Evolutionary conservation across 2,888 invertebrate species (phyloP).

Genomic region (Aphidius colemani): DNA sequence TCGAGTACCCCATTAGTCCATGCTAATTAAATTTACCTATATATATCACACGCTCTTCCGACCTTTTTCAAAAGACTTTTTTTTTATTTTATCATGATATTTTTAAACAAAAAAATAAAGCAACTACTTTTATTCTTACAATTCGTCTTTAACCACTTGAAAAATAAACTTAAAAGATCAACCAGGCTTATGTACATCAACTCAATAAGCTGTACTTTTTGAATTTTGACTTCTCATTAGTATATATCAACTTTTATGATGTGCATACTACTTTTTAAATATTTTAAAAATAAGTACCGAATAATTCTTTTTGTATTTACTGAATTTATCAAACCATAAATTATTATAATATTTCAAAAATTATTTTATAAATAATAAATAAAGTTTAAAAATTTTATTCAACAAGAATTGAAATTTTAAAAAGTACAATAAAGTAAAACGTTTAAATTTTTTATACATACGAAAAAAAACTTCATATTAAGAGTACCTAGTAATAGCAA

Average conservation of each 20-base stretch:
- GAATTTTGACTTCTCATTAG: constrained; percentile 20
- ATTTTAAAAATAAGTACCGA: not conserved
- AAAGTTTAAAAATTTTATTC: not conserved
- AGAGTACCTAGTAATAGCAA: constrained; percentile 21
- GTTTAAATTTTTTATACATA: constrained; percentile 1
- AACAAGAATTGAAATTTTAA: too few species aligned
- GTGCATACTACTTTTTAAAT: not conserved
- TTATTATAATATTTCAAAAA: too few species aligned
- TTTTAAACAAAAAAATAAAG: not conserved
- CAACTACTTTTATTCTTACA: not conserved
- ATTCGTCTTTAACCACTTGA: too few species aligned
- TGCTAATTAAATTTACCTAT: constrained; percentile 58
- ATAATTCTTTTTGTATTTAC: not conserved
- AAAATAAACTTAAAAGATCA: too few species aligned
- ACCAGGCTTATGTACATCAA: not conserved
- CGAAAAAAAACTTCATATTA: constrained; percentile 13
- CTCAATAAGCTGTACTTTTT: constrained; percentile 4
- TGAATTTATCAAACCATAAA: not conserved
- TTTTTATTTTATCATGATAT: not conserved
- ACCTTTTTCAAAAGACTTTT: constrained; percentile 4
- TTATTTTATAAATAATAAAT: not conserved
- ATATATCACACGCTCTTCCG: constrained; percentile 17
- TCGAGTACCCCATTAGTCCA: constrained; percentile 46
- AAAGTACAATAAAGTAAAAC: not conserved
- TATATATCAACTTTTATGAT: not conserved